Evolutionary conservation across 2,113 vertebrate genomes (phyloP), one percentile per base, ranked within the genome.

Genomic region (Sander vitreus): DNA sequence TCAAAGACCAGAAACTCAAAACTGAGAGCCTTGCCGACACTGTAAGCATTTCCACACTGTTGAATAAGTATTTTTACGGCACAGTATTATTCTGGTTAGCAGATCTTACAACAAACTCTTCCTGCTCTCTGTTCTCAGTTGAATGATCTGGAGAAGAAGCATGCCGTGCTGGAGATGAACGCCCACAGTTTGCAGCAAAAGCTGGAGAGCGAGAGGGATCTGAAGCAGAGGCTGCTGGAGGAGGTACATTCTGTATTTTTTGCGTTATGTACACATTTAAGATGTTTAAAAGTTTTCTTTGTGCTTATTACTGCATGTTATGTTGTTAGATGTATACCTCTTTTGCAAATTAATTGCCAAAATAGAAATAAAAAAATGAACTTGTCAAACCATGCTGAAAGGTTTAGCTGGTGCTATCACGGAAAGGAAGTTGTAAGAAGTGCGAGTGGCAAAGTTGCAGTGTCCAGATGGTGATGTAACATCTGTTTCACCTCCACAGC

Each of bases 1-100:
- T 99, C 54, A 99, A 99, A 82, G 98, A 99, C 79, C 98, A 99
- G 94, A 99, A 98, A 83, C 96, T 99, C 57, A 99, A 99, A 92
- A 97, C 98, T 0, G 98, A 99, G 93, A 98, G 97, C 89, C 97
- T 99, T 16, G 97, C 97, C 2, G 98, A 99, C 92, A 99, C 98
- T 81, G 98, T 99, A 77, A 91, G 96, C 53, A 13, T 77, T 54
- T 66, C 47, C 59, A 48, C 39, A 47, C 30, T 23, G 9, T 3
- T 67, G 3, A 48, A 60, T 23, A n/a, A 33, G 14, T 30, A 6
- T 80, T 64, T 77, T 21, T 3, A 43, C 10, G 39, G 10, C 39
- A 27, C 4, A n/a, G 36, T n/a, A n/a, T 62, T 30, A 68, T 50
- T 48, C 23, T 15, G 27, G 54, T 54, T 4, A 55, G 25, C 63